Base-by-base conservation (phyloP, 2,888 invertebrate species). In the Eupithecia centaureata region DNA sequence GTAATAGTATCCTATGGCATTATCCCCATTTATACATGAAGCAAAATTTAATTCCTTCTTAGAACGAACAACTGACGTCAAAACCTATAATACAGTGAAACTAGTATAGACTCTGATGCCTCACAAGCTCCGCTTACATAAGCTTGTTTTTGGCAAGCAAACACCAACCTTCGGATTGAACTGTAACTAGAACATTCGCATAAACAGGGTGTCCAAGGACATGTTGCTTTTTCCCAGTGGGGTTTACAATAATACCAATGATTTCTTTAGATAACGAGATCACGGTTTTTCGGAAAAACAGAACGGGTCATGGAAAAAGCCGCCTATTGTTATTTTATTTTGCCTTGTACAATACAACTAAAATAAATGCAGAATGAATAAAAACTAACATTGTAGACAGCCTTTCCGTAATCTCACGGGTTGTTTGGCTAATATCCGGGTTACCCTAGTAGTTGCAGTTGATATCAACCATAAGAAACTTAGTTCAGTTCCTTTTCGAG, bases 111-210 rank as follows among this genome's bases (percentile, higher is more conserved):
- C 22, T 22, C 47, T 47, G 18, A 47, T 47, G 22, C 56, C 28
- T 61, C 32, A 57, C 30, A 54, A n/a, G 52, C 58, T 56, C 42
- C 10, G 38, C 58, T 62, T 69, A 63, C 54, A 54, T 69, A 68
- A 69, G 59, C 63, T 60, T 38, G 28, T 28, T 67, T 67, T 67
- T 69, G 62, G 63, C 65, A 63, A 65, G 57, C 65, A 69, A 69
- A 69, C 68, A 54, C 32, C 52, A 66, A 52, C 65, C 68, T 69
- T 69, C 63, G 59, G 63, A 58, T 62, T 68, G 42, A 62, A 62
- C 69, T 65, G 56, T 57, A 69, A 56, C 61, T 67, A 58, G 66
- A 67, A 33, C 67, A 66, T 62, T 63, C 57, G 54, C 59, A 57
- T 57, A 60, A 42, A 59, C 38, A 59, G 35, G 59, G 57, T 57